Conservation (phyloP, 2,797 vertebrate genomes). For the Eulemur rubriventer region DNA sequence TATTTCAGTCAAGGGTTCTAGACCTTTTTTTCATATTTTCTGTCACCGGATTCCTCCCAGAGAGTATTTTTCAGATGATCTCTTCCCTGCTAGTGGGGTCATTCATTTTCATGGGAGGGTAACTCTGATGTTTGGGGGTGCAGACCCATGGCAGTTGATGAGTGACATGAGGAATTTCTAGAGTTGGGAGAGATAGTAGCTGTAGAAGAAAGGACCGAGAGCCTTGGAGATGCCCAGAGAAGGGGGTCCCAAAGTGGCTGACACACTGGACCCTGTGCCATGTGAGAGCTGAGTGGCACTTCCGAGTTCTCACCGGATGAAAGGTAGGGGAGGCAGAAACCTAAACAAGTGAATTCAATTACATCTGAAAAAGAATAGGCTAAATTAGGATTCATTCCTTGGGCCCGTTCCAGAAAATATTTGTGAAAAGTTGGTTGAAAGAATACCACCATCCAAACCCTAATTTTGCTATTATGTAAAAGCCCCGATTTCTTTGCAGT, state of each 20-base stretch:
- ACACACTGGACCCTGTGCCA: slow-evolving; percentile 47
- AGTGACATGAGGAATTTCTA: not conserved
- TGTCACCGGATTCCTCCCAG: not conserved
- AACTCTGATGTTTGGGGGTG: not conserved
- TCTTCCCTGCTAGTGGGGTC: not conserved
- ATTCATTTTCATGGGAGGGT: not conserved
- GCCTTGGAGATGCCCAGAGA: slow-evolving; percentile 67
- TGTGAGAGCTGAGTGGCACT: slow-evolving; percentile 67
- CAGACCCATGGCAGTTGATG: not conserved
- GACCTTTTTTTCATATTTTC: not conserved
- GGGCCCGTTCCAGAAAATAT: slow-evolving; percentile 84
- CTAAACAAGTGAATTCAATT: slow-evolving; percentile 82
- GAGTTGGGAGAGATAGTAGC: not conserved
- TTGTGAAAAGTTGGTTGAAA: slow-evolving; percentile 85
- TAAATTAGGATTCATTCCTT: slow-evolving; percentile 81
- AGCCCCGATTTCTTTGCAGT: slow-evolving; percentile 62
- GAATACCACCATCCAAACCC: slow-evolving; percentile 81
- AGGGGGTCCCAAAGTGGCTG: not conserved
- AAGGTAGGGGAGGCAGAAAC: slow-evolving; percentile 81
- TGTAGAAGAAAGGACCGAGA: slow-evolving; percentile 60
- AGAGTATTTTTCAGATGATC: not conserved
- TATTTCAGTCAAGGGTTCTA: not conserved
- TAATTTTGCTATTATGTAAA: slow-evolving; percentile 83
- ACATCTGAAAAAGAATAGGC: slow-evolving; percentile 79
- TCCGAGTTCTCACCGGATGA: slow-evolving; percentile 49